Percentiles rank a stretch among this genome's conserved stretches.
phyloP scores from a whole-genome alignment of 2,888 invertebrate genomes.

The Chrysolina americana region DNA sequence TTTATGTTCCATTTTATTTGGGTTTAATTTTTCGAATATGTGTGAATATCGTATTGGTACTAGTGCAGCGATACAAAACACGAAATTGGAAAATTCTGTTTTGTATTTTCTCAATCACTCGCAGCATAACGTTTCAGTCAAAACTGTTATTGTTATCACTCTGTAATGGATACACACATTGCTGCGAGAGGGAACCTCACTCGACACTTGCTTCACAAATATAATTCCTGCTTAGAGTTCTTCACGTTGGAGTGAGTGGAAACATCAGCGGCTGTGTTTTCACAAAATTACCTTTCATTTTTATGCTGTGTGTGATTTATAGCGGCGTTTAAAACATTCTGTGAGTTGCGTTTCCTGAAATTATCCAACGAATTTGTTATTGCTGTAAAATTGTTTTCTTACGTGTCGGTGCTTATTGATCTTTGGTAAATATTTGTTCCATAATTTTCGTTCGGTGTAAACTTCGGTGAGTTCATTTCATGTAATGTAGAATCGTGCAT shows the following conservation, averaged over 20 bases:
- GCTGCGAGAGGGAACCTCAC: conserved; percentile 3
- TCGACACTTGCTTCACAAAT: neutral
- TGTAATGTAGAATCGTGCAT: neutral
- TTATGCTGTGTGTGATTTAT: conserved; percentile 12
- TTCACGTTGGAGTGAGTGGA: neutral
- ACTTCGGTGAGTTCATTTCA: neutral
- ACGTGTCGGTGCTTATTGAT: neutral
- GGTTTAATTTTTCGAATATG: no score
- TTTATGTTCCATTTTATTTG: no score
- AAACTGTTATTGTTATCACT: neutral
- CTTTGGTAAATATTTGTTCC: neutral
- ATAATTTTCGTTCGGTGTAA: neutral
- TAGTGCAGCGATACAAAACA: no score
- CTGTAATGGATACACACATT: neutral
- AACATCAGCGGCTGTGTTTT: conserved; percentile 10
- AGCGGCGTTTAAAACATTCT: conserved; percentile 1
- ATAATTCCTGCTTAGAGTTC: conserved; percentile 6
- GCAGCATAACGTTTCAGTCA: neutral
- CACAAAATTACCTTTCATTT: conserved; percentile 8
- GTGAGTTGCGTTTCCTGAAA: neutral
- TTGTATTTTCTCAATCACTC: no score
- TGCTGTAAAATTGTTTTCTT: neutral
- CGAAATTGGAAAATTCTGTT: no score
- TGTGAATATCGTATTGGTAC: no score
- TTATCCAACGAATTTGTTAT: neutral